A percentile compares a stretch with the other conserved stretches of the same genome.
These are phyloP conservation scores for Heteromurus nitidus DNA, from an alignment of 2,888 invertebrate genomes.

Conservation along the genomic window DNA sequence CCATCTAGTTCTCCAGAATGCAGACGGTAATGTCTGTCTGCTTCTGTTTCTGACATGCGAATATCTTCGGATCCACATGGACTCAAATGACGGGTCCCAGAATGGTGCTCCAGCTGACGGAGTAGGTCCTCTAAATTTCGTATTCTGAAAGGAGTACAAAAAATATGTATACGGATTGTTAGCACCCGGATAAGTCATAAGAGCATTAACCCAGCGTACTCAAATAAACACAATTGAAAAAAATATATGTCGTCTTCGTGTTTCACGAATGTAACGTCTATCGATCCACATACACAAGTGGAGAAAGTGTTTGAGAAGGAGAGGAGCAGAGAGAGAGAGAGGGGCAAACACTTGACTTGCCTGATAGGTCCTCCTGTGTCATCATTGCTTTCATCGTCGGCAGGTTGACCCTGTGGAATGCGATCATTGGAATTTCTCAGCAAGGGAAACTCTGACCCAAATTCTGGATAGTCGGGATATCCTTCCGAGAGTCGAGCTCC, in stretches of 20 bases:
- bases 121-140: conserved; percentile 93
- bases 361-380: conserved; percentile 73
- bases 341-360: conserved; percentile 47
- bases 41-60: conserved; percentile 89
- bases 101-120: conserved; percentile 90
- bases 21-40: conserved; percentile 90
- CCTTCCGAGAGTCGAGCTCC: conserved; percentile 77
- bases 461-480: conserved; percentile 75
- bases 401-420: conserved; percentile 71
- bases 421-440: conserved; percentile 72
- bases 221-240: not conserved
- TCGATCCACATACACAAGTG: no score
- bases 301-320: not conserved
- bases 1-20: conserved; percentile 77
- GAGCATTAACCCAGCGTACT: no score
- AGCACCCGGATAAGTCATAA: no score
- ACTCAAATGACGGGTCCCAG: conserved; percentile 83
- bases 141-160: conserved; percentile 79
- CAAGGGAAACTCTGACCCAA: conserved; percentile 72
- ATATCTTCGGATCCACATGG: conserved; percentile 94
- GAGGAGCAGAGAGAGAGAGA: not conserved
- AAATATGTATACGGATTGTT: conserved; percentile 17
- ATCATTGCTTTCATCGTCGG: conserved; percentile 73
- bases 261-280: no score
- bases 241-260: no score